These are phyloP conservation scores for Tragelaphus imberbis DNA, from an alignment of 2,113 vertebrate species.

Conservation along the genomic window DNA sequence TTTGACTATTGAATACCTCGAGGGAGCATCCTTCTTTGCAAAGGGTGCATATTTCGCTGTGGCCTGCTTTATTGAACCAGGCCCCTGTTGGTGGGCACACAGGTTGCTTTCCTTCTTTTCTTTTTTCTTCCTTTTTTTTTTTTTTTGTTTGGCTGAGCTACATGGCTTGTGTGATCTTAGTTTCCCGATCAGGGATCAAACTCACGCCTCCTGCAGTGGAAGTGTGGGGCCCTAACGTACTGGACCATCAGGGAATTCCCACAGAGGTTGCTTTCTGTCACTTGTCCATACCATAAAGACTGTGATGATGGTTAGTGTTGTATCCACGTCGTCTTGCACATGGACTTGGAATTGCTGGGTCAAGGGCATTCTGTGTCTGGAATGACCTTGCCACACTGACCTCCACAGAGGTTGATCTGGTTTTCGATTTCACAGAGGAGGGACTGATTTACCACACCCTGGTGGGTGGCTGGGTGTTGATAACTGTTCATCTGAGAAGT, in stretches of 20 bases:
- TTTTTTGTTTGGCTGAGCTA: neutral
- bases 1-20: neutral
- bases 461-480: neutral
- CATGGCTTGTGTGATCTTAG: neutral
- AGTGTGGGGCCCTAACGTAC: neutral
- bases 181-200: neutral
- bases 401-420: neutral
- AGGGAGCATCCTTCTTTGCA: neutral
- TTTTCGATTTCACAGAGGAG: neutral
- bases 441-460: neutral
- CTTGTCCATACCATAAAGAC: neutral
- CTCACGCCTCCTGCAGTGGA: neutral
- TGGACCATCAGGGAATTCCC: neutral
- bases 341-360: neutral
- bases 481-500: neutral
- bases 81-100: neutral
- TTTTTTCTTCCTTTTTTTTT: neutral
- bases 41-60: neutral
- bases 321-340: accelerated
- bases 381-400: neutral
- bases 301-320: accelerated
- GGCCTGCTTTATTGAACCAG: neutral
- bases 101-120: neutral
- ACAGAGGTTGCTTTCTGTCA: neutral
- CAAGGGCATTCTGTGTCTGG: neutral